phyloP scores from a whole-genome alignment of 1,140 invertebrate species.

The Physella acuta region DNA sequence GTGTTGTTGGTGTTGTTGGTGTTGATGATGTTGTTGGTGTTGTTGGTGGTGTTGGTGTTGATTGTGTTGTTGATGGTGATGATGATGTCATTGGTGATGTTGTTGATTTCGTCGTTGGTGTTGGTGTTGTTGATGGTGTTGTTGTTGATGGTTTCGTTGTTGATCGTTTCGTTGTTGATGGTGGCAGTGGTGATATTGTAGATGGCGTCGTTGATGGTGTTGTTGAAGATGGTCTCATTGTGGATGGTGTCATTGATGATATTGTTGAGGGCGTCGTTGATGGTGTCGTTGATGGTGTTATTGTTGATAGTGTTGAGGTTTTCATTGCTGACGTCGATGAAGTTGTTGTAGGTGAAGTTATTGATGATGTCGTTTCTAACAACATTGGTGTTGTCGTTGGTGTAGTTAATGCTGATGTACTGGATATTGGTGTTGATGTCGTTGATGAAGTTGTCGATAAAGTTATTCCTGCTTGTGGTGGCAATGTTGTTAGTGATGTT shows the following conservation, averaged over 20 bases:
- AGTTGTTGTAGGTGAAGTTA: not conserved
- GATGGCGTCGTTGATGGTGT: not conserved
- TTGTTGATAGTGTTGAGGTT: not conserved
- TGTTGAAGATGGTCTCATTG: not conserved
- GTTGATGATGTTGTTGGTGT: not conserved
- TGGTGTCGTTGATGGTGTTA: not conserved
- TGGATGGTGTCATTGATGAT: not conserved
- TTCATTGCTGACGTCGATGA: not conserved
- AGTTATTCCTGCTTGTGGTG: not conserved
- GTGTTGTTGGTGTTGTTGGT: not conserved
- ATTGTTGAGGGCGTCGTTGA: not conserved
- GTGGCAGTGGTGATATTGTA: not conserved
- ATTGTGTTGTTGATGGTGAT: constrained; percentile 1
- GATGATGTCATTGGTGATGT: not conserved
- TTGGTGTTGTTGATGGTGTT: not conserved
- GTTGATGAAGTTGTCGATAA: not conserved
- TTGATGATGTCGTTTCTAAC: not conserved
- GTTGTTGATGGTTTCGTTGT: not conserved
- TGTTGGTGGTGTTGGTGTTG: not conserved
- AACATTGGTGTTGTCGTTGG: not conserved
- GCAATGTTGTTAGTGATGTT: not conserved
- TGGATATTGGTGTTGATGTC: not conserved
- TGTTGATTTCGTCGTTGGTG: not conserved
- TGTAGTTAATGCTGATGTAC: not conserved
- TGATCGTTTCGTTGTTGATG: not conserved